Evolutionary conservation across 2,888 invertebrate genomes (phyloP).

Genomic region (Thymelicus acteon): DNA sequence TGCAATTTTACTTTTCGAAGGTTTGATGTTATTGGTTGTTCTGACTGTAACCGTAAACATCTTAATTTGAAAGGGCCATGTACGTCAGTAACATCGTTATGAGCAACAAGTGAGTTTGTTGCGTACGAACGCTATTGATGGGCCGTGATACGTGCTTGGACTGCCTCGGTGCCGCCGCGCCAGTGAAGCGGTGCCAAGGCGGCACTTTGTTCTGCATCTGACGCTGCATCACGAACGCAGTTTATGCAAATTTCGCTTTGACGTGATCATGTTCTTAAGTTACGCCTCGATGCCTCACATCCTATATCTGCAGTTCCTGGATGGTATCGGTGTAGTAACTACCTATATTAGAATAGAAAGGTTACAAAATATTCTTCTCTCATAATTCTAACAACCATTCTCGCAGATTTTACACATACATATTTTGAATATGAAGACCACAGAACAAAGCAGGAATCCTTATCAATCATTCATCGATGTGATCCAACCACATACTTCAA

Average conservation of each 20-base stretch:
- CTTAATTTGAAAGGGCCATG: constrained; percentile 2
- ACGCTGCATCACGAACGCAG: constrained; percentile 52
- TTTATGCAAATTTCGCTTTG: constrained; percentile 59
- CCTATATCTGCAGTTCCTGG: constrained; percentile 1
- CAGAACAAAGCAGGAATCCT: no score
- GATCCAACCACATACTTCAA: no score
- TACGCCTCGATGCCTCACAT: constrained; percentile 33
- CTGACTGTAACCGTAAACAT: background rate
- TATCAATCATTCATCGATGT: no score
- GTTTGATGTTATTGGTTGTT: background rate
- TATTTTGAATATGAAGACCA: no score
- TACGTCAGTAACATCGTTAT: constrained; percentile 8
- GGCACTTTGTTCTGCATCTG: constrained; percentile 36
- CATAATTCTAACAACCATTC: no score
- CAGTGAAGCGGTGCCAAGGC: constrained; percentile 47
- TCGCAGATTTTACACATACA: no score
- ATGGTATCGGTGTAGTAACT: background rate
- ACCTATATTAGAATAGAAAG: background rate
- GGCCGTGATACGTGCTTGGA: constrained; percentile 56
- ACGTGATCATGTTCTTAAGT: constrained; percentile 55
- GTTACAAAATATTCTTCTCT: no score
- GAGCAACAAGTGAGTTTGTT: background rate
- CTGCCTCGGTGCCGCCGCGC: constrained; percentile 48
- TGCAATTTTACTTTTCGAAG: constrained; percentile 3
- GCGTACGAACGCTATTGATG: constrained; percentile 51